Percentiles rank a stretch among this genome's conserved stretches.
phyloP scores from a whole-genome alignment of 2,113 vertebrate genomes.

The Clupea harengus region DNA sequence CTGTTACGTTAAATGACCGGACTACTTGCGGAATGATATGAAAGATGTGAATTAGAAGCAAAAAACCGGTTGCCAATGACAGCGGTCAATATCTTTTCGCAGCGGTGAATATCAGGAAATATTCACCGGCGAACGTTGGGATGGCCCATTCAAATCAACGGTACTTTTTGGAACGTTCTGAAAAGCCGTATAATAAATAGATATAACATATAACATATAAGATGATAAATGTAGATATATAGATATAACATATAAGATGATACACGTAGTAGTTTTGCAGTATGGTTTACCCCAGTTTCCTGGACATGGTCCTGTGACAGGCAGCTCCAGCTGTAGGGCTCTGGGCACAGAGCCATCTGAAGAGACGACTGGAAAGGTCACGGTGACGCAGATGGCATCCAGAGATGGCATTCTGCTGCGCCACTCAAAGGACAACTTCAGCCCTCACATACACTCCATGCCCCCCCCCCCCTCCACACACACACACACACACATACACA shows the following conservation, averaged over 20 bases:
- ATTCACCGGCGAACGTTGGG: too few relatives aligned
- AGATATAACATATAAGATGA: not conserved
- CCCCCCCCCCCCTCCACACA: not conserved
- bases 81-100: too few relatives aligned
- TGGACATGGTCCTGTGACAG: conserved; percentile 26
- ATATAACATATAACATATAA: too few relatives aligned
- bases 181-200: too few relatives aligned
- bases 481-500: not conserved
- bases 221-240: too few relatives aligned
- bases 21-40: too few relatives aligned
- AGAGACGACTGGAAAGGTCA: conserved; percentile 63
- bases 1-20: too few relatives aligned
- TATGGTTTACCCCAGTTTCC: not conserved
- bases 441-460: conserved; percentile 21
- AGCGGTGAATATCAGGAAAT: too few relatives aligned
- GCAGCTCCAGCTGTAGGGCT: conserved; percentile 35
- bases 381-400: conserved; percentile 59
- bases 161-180: too few relatives aligned
- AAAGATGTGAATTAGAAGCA: too few relatives aligned
- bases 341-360: conserved; percentile 50
- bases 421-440: conserved; percentile 49
- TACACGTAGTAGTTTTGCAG: not conserved
- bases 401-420: conserved; percentile 57
- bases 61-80: too few relatives aligned
- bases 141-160: too few relatives aligned